These are phyloP conservation scores for Lerema accius DNA, from an alignment of 1,140 invertebrate genomes.

Conservation along the genomic window DNA sequence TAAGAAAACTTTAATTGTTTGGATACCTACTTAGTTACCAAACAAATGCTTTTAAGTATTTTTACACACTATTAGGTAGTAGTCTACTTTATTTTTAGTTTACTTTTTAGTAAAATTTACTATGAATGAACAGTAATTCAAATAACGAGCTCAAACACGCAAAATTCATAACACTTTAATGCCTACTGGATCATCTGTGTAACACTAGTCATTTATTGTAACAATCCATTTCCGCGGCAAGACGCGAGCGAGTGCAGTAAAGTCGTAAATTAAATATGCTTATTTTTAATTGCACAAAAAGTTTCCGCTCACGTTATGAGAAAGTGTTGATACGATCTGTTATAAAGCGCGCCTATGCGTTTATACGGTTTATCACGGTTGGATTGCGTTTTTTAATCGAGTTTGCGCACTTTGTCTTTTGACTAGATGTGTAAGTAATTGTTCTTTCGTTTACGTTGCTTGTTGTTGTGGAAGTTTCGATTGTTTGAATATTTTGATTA, in stretches of 20 bases:
- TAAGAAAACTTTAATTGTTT: too few relatives aligned
- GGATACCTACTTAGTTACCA: too few relatives aligned
- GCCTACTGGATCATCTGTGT: neutral
- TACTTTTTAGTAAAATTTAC: too few relatives aligned
- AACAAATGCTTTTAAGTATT: too few relatives aligned
- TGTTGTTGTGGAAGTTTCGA: too few relatives aligned
- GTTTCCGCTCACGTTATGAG: conserved; percentile 39
- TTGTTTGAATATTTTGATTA: too few relatives aligned
- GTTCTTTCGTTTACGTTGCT: too few relatives aligned
- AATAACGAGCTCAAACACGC: too few relatives aligned
- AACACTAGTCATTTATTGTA: conserved; percentile 1
- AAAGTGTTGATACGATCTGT: conserved; percentile 50
- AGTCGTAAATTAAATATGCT: conserved; percentile 52
- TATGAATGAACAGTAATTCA: too few relatives aligned
- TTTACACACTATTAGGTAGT: too few relatives aligned
- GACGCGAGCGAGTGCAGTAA: conserved; percentile 45
- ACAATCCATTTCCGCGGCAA: conserved; percentile 36
- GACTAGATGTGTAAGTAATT: neutral
- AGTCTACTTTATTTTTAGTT: too few relatives aligned
- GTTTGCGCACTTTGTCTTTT: conserved; percentile 14
- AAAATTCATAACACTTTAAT: too few relatives aligned
- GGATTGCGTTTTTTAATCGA: conserved; percentile 33
- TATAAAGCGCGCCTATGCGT: conserved; percentile 45
- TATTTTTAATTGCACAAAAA: conserved; percentile 56
- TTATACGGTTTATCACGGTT: conserved; percentile 40